These are phyloP conservation scores for Bambusicola thoracicus DNA, from an alignment of 2,113 vertebrate species.

Conservation along the genomic window DNA sequence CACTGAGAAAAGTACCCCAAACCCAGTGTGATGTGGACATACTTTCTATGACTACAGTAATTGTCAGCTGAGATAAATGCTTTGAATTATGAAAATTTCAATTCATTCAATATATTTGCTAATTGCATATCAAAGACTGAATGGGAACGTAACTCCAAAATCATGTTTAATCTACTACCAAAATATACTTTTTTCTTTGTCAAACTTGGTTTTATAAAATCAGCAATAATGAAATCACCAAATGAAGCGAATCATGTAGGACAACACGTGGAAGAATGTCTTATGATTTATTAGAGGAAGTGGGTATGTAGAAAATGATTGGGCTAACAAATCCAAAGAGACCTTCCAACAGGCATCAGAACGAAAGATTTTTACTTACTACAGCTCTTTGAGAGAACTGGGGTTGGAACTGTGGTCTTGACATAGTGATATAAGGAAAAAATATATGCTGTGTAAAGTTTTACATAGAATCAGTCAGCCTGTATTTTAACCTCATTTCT, in stretches of 20 bases:
- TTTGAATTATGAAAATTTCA: neutral
- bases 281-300: neutral
- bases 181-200: neutral
- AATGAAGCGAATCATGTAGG: neutral
- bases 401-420: neutral
- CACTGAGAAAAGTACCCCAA: neutral
- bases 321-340: neutral
- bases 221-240: neutral
- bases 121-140: neutral
- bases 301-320: neutral
- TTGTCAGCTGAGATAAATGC: neutral
- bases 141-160: neutral
- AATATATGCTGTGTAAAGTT: fast-evolving
- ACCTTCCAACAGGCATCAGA: neutral
- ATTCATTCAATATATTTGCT: neutral
- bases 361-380: neutral
- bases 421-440: neutral
- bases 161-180: neutral
- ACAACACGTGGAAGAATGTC: fast-evolving
- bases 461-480: neutral
- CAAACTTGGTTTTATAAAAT: neutral
- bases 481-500: neutral
- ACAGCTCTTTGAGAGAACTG: neutral
- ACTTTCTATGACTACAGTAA: neutral
- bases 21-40: neutral